These are phyloP conservation scores for Troides oblongomaculatus DNA, from an alignment of 2,888 invertebrate species.

Conservation along the genomic window DNA sequence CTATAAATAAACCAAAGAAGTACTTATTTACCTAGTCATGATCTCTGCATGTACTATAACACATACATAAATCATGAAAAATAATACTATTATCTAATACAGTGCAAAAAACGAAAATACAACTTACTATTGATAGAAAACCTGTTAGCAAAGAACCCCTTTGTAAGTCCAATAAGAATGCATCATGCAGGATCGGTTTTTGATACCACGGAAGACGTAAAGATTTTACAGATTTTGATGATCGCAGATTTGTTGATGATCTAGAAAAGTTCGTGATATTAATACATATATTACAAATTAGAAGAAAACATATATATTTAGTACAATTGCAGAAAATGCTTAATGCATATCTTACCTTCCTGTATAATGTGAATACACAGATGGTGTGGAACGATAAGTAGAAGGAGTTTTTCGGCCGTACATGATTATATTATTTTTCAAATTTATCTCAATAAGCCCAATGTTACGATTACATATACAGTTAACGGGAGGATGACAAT, in stretches of 20 bases:
- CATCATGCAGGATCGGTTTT: slow-evolving; percentile 90
- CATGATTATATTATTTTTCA: slow-evolving; percentile 46
- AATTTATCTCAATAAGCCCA: background rate
- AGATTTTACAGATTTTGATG: slow-evolving; percentile 89
- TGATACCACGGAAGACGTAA: slow-evolving; percentile 92
- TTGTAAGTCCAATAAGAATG: slow-evolving; percentile 90
- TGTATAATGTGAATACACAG: slow-evolving; percentile 93
- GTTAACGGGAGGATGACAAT: background rate
- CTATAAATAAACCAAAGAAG: too few relatives aligned
- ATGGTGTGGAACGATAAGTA: slow-evolving; percentile 89
- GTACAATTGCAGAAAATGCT: background rate
- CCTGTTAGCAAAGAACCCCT: slow-evolving; percentile 89
- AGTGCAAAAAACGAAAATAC: background rate
- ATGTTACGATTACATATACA: background rate
- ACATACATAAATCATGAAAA: too few relatives aligned
- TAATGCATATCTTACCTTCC: slow-evolving; percentile 71
- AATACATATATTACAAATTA: background rate
- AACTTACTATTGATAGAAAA: slow-evolving; percentile 86
- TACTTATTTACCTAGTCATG: too few relatives aligned
- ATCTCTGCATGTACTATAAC: too few relatives aligned
- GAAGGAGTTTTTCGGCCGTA: slow-evolving; percentile 91
- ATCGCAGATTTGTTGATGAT: slow-evolving; percentile 90
- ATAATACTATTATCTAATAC: too few relatives aligned
- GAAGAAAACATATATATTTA: background rate
- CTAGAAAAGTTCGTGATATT: slow-evolving; percentile 52